These are phyloP conservation scores for Anas georgica DNA, from an alignment of 2,797 vertebrate genomes.

Conservation along the genomic window DNA sequence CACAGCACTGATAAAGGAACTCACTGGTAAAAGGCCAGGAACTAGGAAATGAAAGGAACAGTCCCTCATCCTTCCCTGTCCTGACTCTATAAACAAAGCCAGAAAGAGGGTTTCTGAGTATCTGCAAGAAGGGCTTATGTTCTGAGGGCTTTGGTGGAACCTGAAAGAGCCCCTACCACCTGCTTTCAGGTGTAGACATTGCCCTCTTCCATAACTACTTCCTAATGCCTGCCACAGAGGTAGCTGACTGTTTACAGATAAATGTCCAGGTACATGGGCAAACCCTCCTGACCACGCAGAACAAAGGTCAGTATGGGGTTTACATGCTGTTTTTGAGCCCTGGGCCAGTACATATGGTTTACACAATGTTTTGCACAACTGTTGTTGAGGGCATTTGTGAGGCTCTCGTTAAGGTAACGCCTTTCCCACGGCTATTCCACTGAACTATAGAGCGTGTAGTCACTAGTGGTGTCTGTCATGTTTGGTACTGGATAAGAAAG, in stretches of 20 bases:
- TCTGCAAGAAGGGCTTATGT: neutral
- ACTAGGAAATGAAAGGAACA: neutral
- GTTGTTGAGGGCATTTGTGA: neutral
- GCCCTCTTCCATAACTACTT: neutral
- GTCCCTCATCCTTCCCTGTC: neutral
- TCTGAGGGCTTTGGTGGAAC: neutral
- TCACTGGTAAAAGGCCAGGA: neutral
- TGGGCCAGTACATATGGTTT: neutral
- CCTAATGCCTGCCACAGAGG: neutral
- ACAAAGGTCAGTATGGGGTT: neutral
- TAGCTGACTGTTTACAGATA: neutral
- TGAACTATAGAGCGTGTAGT: neutral
- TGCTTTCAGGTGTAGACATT: neutral
- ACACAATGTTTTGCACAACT: neutral
- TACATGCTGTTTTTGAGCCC: neutral
- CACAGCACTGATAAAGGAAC: neutral
- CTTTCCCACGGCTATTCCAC: neutral
- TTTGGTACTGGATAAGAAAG: neutral
- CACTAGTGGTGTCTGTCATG: rapidly evolving
- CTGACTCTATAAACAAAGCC: neutral
- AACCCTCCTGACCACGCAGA: neutral
- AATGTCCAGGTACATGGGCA: rapidly evolving
- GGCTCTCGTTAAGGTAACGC: neutral
- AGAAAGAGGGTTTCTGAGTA: neutral
- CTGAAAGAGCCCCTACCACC: neutral